Conservation (phyloP, 2,888 invertebrate species). For the Andrena minutula region DNA sequence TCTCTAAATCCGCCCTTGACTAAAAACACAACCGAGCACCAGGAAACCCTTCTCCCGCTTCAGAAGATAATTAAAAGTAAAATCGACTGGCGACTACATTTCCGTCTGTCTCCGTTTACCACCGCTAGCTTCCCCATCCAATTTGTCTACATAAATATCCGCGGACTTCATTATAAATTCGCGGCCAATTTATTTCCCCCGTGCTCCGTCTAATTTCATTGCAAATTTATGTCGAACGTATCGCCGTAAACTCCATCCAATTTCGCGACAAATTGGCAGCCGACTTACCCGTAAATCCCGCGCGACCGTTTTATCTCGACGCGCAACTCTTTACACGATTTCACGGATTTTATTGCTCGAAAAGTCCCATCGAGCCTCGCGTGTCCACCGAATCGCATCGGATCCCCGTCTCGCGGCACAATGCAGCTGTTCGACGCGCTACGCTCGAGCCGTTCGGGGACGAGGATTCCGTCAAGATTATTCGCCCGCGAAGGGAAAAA, state of each 20-base stretch:
- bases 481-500: neutral
- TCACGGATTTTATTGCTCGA: slow-evolving; percentile 7
- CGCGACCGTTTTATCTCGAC: slow-evolving; percentile 3
- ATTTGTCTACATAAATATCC: slow-evolving; percentile 20
- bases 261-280: slow-evolving; percentile 26
- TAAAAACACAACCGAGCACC: slow-evolving; percentile 10
- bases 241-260: slow-evolving; percentile 21
- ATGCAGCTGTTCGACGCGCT: neutral
- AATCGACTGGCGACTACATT: neutral
- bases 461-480: neutral
- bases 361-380: neutral
- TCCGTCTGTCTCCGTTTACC: neutral
- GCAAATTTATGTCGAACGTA: slow-evolving; percentile 24
- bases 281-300: slow-evolving; percentile 12
- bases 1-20: too few relatives aligned
- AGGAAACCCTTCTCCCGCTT: neutral
- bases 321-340: slow-evolving; percentile 11
- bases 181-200: slow-evolving; percentile 15
- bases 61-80: neutral
- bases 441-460: neutral
- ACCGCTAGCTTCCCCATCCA: neutral
- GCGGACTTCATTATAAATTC: slow-evolving; percentile 13
- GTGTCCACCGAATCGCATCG: neutral
- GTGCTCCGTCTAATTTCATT: slow-evolving; percentile 12
- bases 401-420: neutral